Percentiles rank a stretch among this genome's conserved stretches.
Conservation (phyloP, 1,140 invertebrate genomes). For the Drosophila ananassae region DNA sequence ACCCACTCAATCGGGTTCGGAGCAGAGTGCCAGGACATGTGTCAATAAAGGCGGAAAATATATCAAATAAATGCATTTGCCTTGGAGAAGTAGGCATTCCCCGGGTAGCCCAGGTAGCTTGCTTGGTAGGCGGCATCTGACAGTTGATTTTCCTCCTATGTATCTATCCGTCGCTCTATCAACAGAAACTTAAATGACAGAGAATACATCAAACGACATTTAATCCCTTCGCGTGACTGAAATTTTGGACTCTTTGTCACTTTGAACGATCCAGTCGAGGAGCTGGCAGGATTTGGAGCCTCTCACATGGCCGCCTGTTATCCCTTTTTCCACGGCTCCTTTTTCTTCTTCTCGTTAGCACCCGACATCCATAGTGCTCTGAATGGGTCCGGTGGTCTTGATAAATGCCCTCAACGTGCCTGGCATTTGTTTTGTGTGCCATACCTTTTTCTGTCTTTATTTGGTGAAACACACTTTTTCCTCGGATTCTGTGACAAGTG, state of each 20-base stretch:
- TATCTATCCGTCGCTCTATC: conserved; percentile 68
- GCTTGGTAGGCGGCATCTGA: neutral
- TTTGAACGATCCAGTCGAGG: conserved; percentile 17
- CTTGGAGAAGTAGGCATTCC: conserved; percentile 25
- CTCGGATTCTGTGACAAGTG: conserved; percentile 46
- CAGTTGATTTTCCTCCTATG: conserved; percentile 35
- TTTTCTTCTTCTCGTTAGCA: conserved; percentile 48
- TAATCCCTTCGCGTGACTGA: conserved; percentile 79
- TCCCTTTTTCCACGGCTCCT: conserved; percentile 24
- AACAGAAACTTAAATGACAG: conserved; percentile 74
- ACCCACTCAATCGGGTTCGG: conserved; percentile 33
- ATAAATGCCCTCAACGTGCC: conserved; percentile 74
- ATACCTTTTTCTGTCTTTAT: conserved; percentile 44
- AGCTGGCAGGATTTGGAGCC: conserved; percentile 29
- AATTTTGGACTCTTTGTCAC: conserved; percentile 80
- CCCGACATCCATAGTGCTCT: conserved; percentile 31
- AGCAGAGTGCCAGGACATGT: conserved; percentile 55
- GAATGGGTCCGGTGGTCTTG: conserved; percentile 37
- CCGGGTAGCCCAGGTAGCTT: neutral
- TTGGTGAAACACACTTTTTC: conserved; percentile 23
- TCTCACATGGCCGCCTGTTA: conserved; percentile 19
- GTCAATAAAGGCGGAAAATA: conserved; percentile 54
- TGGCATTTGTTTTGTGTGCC: conserved; percentile 57
- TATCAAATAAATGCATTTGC: conserved; percentile 73
- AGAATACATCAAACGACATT: conserved; percentile 79